Evolutionary conservation across 2,797 vertebrate genomes (phyloP).

Genomic region (Xiphophorus birchmanni): DNA sequence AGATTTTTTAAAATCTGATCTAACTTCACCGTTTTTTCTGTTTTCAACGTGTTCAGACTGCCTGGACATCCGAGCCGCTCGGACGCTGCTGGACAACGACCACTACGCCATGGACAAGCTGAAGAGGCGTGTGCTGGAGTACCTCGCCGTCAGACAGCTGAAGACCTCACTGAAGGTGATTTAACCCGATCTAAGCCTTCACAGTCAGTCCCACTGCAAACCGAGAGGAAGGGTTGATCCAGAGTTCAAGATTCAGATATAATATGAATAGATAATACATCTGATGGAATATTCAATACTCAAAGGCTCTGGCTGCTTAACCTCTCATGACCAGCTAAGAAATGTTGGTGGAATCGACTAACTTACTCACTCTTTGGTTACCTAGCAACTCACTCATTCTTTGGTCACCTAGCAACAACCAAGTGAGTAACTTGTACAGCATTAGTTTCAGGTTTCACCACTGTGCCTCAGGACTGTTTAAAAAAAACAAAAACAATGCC

Average conservation of each 20-base stretch:
- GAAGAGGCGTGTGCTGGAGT: constrained; percentile 95
- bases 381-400: too few relatives aligned
- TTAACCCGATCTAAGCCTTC: neutral
- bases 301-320: too few relatives aligned
- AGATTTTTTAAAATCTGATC: neutral
- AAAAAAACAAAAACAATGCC: too few relatives aligned
- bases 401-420: too few relatives aligned
- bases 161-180: constrained; percentile 88
- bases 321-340: too few relatives aligned
- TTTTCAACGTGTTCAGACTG: constrained; percentile 81
- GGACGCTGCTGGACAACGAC: constrained; percentile 92
- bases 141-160: constrained; percentile 94
- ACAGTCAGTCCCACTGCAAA: neutral
- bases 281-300: too few relatives aligned
- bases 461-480: too few relatives aligned
- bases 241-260: neutral
- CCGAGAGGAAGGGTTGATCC: neutral
- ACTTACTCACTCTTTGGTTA: too few relatives aligned
- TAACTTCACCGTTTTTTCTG: neutral
- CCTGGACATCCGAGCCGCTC: constrained; percentile 91
- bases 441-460: too few relatives aligned
- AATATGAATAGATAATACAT: too few relatives aligned
- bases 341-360: too few relatives aligned
- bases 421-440: too few relatives aligned
- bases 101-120: constrained; percentile 97